A percentile compares a stretch with the other conserved stretches of the same genome.
Evolutionary conservation across 2,888 invertebrate genomes (phyloP).

Genomic region (Pseudoips prasinana): DNA sequence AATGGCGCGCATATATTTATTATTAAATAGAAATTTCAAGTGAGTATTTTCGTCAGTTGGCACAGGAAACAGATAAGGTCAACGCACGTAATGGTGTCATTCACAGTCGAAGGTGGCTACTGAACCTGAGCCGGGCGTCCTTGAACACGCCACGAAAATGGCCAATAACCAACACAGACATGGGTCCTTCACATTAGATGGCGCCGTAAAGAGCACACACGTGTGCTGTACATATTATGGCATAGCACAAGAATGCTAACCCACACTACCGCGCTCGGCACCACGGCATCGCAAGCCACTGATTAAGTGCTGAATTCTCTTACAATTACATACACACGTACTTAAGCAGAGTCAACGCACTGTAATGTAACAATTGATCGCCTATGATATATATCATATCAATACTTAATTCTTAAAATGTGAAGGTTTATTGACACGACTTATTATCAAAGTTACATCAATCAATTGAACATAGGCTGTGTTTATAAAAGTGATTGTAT

Average conservation of each 20-base stretch:
- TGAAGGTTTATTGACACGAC: slow-evolving; percentile 6
- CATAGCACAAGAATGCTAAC: slow-evolving; percentile 46
- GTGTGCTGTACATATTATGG: slow-evolving; percentile 20
- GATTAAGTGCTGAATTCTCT: slow-evolving; percentile 29
- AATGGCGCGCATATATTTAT: slow-evolving; percentile 51
- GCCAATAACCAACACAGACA: slow-evolving; percentile 59
- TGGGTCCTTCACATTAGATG: slow-evolving; percentile 34
- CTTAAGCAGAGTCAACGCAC: slow-evolving; percentile 50
- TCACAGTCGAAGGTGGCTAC: slow-evolving; percentile 74
- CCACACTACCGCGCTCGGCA: slow-evolving; percentile 34
- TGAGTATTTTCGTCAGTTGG: slow-evolving; percentile 56
- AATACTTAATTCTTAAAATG: no score
- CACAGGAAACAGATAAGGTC: slow-evolving; percentile 73
- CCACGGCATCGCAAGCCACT: slow-evolving; percentile 6
- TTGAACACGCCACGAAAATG: slow-evolving; percentile 69
- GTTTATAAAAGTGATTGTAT: no score
- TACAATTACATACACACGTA: slow-evolving; percentile 34
- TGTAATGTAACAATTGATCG: slow-evolving; percentile 42
- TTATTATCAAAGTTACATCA: slow-evolving; percentile 6
- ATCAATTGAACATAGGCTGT: neutral
- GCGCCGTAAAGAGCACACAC: slow-evolving; percentile 45
- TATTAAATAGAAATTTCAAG: slow-evolving; percentile 53
- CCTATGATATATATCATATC: slow-evolving; percentile 12
- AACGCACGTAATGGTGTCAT: slow-evolving; percentile 76
- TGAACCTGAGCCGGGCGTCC: slow-evolving; percentile 75